Conservation (phyloP, 2,888 invertebrate species). For the Xylota sylvarum region DNA sequence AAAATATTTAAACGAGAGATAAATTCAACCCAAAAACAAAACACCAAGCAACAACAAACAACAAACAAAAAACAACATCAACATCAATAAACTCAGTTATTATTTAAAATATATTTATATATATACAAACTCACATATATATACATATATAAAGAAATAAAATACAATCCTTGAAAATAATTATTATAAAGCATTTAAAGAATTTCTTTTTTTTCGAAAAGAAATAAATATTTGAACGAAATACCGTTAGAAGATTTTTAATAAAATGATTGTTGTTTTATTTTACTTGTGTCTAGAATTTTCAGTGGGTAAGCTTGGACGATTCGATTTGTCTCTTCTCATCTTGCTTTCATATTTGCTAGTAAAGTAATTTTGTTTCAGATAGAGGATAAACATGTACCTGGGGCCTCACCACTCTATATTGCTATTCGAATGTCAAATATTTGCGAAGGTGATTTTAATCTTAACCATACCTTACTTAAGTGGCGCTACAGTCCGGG, state of each 20-base stretch:
- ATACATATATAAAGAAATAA: slow-evolving; percentile 6
- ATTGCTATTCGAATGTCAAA: too few relatives aligned
- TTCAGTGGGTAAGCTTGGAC: too few relatives aligned
- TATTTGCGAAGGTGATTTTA: too few relatives aligned
- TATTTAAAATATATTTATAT: slow-evolving; percentile 6
- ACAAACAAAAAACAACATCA: slow-evolving; percentile 14
- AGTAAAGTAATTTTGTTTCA: too few relatives aligned
- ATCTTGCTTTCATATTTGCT: too few relatives aligned
- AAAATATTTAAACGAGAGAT: slow-evolving; percentile 12
- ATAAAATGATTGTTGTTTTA: slow-evolving; percentile 32
- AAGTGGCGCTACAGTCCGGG: too few relatives aligned
- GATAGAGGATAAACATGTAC: too few relatives aligned
- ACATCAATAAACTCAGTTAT: slow-evolving; percentile 43
- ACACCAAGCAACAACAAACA: slow-evolving; percentile 10
- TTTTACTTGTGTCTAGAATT: neutral
- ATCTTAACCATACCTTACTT: too few relatives aligned
- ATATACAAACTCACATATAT: neutral
- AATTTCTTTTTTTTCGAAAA: slow-evolving; percentile 34
- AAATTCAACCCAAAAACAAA: slow-evolving; percentile 6
- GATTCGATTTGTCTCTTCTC: too few relatives aligned
- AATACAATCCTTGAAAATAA: slow-evolving; percentile 34
- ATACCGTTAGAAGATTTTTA: slow-evolving; percentile 53
- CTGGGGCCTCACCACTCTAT: too few relatives aligned
- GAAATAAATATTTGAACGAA: slow-evolving; percentile 54
- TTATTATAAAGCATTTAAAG: slow-evolving; percentile 40